Evolutionary conservation across 2,113 vertebrate species (phyloP).

Genomic region (Rhinogobius similis): DNA sequence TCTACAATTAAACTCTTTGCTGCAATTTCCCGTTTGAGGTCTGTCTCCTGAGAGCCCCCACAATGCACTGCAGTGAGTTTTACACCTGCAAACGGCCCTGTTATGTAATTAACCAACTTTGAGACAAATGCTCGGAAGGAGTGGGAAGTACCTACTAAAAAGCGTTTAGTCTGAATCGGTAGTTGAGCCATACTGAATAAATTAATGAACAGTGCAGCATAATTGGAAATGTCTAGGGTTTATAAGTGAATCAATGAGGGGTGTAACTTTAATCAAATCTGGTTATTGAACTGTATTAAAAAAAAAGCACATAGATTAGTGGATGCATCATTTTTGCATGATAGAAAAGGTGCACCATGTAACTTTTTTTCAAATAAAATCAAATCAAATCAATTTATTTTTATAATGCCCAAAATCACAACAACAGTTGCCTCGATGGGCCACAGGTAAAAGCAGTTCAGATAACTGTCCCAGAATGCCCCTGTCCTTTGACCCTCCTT

Average conservation of each 20-base stretch:
- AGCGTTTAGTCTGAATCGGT: conserved; percentile 9
- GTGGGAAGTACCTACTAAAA: conserved; percentile 16
- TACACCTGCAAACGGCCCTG: conserved; percentile 58
- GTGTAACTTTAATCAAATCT: neutral
- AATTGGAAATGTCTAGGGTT: neutral
- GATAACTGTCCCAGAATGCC: no score
- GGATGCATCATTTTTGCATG: no score
- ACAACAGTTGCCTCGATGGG: no score
- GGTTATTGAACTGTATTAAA: neutral
- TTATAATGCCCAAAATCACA: no score
- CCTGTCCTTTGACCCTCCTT: no score
- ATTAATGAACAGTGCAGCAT: conserved; percentile 13
- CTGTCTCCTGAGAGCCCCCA: conserved; percentile 57
- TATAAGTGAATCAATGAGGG: neutral
- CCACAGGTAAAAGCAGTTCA: no score
- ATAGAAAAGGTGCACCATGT: no score
- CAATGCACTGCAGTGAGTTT: conserved; percentile 44
- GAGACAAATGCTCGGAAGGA: conserved; percentile 39
- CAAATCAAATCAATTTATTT: no score
- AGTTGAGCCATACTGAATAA: conserved; percentile 7
- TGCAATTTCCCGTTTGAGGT: conserved; percentile 58
- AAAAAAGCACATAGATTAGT: no score
- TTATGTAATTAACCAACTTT: conserved; percentile 65
- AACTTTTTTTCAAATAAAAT: no score
- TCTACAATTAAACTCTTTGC: conserved; percentile 73